Conservation (phyloP, 2,888 invertebrate species). For the Andrena dorsata region DNA sequence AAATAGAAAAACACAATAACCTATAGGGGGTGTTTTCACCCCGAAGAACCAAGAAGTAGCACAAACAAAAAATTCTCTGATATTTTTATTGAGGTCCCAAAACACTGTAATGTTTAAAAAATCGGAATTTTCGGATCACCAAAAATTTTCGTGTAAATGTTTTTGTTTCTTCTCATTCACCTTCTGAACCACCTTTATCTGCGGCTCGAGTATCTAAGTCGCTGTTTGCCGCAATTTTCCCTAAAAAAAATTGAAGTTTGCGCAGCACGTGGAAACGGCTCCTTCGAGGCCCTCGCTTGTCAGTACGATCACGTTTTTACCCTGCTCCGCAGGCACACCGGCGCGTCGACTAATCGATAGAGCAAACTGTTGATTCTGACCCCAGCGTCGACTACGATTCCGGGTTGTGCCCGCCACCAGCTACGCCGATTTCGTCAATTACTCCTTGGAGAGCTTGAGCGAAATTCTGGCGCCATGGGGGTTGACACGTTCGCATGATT, state of each 20-base stretch:
- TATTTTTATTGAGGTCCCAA: too few relatives aligned
- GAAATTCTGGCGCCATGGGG: not conserved
- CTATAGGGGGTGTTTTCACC: too few relatives aligned
- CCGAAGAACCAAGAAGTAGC: too few relatives aligned
- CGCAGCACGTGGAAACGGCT: constrained; percentile 28
- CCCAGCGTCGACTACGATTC: constrained; percentile 77
- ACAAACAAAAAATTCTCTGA: too few relatives aligned
- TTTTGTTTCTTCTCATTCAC: not conserved
- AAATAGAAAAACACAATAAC: too few relatives aligned
- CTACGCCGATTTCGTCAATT: constrained; percentile 38
- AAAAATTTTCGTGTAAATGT: too few relatives aligned
- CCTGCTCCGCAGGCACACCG: constrained; percentile 57
- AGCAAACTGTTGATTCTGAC: constrained; percentile 85
- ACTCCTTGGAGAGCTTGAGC: constrained; percentile 22
- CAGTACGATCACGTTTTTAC: constrained; percentile 45
- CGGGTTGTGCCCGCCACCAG: constrained; percentile 59
- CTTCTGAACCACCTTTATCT: not conserved
- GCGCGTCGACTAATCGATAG: constrained; percentile 82
- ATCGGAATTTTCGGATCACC: too few relatives aligned
- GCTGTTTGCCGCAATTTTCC: constrained; percentile 17
- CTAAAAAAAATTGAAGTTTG: constrained; percentile 17
- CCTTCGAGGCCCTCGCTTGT: constrained; percentile 17
- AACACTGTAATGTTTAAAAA: too few relatives aligned
- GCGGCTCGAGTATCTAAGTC: not conserved
- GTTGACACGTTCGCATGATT: constrained; percentile 2